Conservation (phyloP, 1,140 invertebrate genomes). For the Drosophila micromelanica region DNA sequence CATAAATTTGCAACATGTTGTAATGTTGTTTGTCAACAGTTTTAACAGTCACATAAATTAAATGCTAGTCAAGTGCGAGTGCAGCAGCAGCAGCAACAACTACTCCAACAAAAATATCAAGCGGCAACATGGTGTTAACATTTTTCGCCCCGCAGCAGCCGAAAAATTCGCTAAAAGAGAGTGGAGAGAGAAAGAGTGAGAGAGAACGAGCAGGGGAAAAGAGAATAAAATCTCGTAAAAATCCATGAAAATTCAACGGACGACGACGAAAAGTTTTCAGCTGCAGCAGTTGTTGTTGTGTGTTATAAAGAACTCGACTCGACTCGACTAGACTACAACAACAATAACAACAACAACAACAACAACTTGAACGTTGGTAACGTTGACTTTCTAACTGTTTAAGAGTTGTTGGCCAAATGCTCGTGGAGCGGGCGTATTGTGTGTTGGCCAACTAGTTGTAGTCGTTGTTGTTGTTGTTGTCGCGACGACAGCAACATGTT, state of each 20-base stretch:
- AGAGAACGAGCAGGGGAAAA: neutral
- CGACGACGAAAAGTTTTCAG: slow-evolving; percentile 64
- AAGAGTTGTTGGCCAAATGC: slow-evolving; percentile 68
- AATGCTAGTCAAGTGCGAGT: slow-evolving; percentile 77
- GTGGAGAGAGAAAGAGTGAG: slow-evolving; percentile 8
- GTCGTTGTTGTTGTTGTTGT: slow-evolving; percentile 43
- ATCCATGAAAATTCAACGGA: slow-evolving; percentile 80
- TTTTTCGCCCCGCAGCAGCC: slow-evolving; percentile 60
- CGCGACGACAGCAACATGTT: slow-evolving; percentile 49
- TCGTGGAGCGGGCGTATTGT: slow-evolving; percentile 72
- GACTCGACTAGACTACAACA: slow-evolving; percentile 40
- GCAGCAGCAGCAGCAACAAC: slow-evolving; percentile 38
- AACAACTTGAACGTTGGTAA: slow-evolving; percentile 43
- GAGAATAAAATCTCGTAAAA: slow-evolving; percentile 68
- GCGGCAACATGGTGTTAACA: slow-evolving; percentile 78
- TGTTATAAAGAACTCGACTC: slow-evolving; percentile 59
- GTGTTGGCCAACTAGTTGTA: slow-evolving; percentile 37
- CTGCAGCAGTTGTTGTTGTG: slow-evolving; percentile 31
- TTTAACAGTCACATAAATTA: slow-evolving; percentile 80
- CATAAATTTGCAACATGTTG: slow-evolving; percentile 81
- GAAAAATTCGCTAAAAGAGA: slow-evolving; percentile 42
- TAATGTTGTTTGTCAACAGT: slow-evolving; percentile 82
- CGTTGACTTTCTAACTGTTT: slow-evolving; percentile 79
- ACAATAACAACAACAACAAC: slow-evolving; percentile 35
- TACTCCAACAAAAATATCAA: slow-evolving; percentile 44